Base-by-base conservation (phyloP, 2,888 invertebrate species). In the Orgyia antiqua region DNA sequence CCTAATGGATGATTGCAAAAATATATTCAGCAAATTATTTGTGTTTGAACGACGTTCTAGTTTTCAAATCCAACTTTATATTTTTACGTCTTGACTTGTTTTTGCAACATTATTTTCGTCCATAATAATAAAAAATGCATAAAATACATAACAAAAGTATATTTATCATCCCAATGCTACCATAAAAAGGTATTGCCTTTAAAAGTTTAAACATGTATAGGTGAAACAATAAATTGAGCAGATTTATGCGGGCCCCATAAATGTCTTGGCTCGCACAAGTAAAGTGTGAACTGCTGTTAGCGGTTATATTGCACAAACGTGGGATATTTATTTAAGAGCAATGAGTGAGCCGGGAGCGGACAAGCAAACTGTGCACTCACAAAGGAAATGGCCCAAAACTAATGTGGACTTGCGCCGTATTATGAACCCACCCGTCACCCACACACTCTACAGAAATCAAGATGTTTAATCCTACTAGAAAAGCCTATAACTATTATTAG, bases 221-320 rank as follows among this genome's bases (percentile, higher is more conserved):
- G 41, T 48, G 49, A 53, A 56, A 57, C 65, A 54, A 68, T 78
- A 76, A 78, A 74, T 71, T 59, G 49, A 55, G 40, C 53, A 59
- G 70, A 73, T 76, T 76, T 75, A 75, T 71, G 67, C 53, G 59
- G 52, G 53, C 51, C 58, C 68, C 51, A 79, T 82, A 79, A 76
- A 78, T 74, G 62, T 64, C 56, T 47, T 39, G 47, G 39, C 57
- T 46, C 44, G 55, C 51, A 49, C 49, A 53, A 62, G 71, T 68
- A 75, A 69, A 84, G 84, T 82, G 83, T 83, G 70, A 77, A 82
- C 74, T 70, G 74, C 70, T 80, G 82, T 83, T 74, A 68, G 69
- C 52, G 61, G 71, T 72, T 68, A 78, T 77, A 74, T 69, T 59
- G 71, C 69, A 55, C 69, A 77, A 78, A 78, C 76, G 82, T 76